Evolutionary conservation across 2,797 vertebrate genomes (phyloP), one percentile per base, ranked within the genome.

Genomic region (Macroramphosus scolopax): DNA sequence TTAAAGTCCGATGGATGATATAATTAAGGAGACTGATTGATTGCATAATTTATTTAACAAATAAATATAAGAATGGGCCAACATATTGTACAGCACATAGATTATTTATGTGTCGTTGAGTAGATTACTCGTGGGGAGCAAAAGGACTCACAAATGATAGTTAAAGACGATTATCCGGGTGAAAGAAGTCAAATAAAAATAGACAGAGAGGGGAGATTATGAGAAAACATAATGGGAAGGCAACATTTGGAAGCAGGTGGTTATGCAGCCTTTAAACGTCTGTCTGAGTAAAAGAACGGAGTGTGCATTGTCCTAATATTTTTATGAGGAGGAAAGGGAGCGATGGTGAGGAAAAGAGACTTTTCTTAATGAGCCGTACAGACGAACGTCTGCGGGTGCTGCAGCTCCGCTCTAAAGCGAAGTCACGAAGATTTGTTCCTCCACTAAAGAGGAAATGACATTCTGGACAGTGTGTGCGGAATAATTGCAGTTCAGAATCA

Each of bases 291-390:
- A 44, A 40, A 45, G 17, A 35, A 59, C n/a, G 40, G 33, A 52
- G 62, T 30, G 51, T 54, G 66, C 25, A 0, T 29, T 43, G 31
- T 55, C 36, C 52, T 22, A 33, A 59, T 53, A 40, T 50, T 68
- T 58, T 31, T 51, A 55, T 34, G 58, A 45, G 51, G 52, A 46
- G 43, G 59, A 17, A 60, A 45, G 61, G 57, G 66, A 56, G 58
- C 59, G 57, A 31, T 47, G 56, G 18, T 42, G 53, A 54, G 43
- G 52, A 62, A 37, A 51, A 22, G 20, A 3, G 20, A 22, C 20
- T 69, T 74, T 71, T 77, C 67, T 72, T 74, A 80, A 78, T 77
- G 77, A 72, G 58, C 51, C 51, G 50, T 58, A 49, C 53, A 49
- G 58, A 60, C 51, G 48, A n/a, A n/a, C n/a, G n/a, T n/a, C 31